Conservation (phyloP, 2,888 invertebrate genomes). For the Vandiemenella viatica region DNA sequence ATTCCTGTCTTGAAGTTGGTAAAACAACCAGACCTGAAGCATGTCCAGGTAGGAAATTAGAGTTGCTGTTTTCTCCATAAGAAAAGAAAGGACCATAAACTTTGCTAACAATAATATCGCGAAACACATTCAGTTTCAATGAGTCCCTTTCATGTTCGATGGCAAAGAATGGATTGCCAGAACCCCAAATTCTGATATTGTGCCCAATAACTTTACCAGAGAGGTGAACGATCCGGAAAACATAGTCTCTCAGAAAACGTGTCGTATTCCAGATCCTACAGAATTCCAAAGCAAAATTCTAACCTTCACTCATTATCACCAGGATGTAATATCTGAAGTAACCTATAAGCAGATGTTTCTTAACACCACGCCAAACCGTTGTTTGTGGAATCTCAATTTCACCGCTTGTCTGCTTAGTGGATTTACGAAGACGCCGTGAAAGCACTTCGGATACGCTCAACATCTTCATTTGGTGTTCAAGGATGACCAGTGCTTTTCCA, state of each 20-base stretch:
- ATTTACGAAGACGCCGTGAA: background rate
- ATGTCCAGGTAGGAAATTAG: background rate
- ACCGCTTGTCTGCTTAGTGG: background rate
- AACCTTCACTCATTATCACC: background rate
- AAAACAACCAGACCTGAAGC: background rate
- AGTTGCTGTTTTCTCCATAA: background rate
- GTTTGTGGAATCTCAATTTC: background rate
- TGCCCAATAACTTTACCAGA: background rate
- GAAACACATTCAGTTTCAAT: no score
- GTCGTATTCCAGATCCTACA: no score
- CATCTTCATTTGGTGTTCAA: background rate
- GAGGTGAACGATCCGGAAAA: background rate
- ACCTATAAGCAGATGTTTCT: background rate
- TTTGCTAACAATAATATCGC: background rate
- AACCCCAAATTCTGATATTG: background rate
- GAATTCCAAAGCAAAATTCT: no score
- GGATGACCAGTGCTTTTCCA: background rate
- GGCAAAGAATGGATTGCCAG: background rate
- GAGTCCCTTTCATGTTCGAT: background rate
- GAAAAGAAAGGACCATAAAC: background rate
- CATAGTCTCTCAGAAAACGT: background rate
- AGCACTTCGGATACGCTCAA: background rate
- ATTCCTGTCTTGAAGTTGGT: background rate
- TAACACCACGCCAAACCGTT: background rate
- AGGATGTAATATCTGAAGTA: background rate